Conservation (phyloP, 2,888 invertebrate genomes). For the Trissolcus japonicus region DNA sequence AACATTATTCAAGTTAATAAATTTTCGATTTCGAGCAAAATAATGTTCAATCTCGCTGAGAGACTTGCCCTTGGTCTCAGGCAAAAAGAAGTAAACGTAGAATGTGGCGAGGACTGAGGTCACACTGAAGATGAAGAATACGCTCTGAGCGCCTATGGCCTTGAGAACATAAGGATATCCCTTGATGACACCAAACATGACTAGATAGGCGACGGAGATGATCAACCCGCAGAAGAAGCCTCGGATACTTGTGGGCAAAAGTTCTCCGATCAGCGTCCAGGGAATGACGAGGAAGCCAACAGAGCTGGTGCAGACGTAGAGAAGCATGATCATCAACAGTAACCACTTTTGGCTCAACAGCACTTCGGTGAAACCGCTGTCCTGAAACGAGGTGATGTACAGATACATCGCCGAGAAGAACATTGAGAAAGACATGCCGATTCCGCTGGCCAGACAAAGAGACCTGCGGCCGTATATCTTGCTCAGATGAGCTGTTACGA, state of each 20-base stretch:
- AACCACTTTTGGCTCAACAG: slow-evolving; percentile 72
- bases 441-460: slow-evolving; percentile 77
- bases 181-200: slow-evolving; percentile 79
- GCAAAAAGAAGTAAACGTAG: slow-evolving; percentile 78
- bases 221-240: slow-evolving; percentile 78
- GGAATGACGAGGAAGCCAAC: slow-evolving; percentile 79
- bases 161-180: slow-evolving; percentile 77
- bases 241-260: slow-evolving; percentile 78
- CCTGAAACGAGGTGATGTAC: slow-evolving; percentile 61
- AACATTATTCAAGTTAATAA: too few species aligned
- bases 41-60: slow-evolving; percentile 78
- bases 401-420: slow-evolving; percentile 71
- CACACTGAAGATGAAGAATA: slow-evolving; percentile 77
- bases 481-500: slow-evolving; percentile 77
- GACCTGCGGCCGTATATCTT: slow-evolving; percentile 77
- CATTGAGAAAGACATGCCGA: slow-evolving; percentile 78
- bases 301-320: slow-evolving; percentile 78
- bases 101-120: slow-evolving; percentile 75
- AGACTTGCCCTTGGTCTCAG: slow-evolving; percentile 79
- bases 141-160: slow-evolving; percentile 72
- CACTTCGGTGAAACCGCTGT: slow-evolving; percentile 63
- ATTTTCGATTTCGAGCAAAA: slow-evolving; percentile 64
- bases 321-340: slow-evolving; percentile 76
- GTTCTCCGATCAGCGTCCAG: slow-evolving; percentile 79
- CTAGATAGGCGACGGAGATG: slow-evolving; percentile 77